These are phyloP conservation scores for Smittia aterrima DNA, from an alignment of 2,888 invertebrate species.

Conservation along the genomic window DNA sequence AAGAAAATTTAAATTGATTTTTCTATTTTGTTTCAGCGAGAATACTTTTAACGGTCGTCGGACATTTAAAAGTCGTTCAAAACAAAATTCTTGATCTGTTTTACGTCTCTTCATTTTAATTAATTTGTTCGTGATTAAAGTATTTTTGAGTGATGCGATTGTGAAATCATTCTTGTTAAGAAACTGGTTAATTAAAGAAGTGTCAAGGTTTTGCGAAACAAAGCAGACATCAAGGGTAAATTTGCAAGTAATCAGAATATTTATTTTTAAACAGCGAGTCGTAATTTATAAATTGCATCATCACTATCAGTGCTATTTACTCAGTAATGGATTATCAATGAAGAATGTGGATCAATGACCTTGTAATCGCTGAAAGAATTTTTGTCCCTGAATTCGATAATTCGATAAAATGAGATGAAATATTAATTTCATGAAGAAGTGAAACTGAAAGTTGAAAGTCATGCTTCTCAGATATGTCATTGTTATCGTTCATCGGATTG, in stretches of 20 bases:
- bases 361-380: neutral
- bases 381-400: neutral
- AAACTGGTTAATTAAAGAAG: too few relatives aligned
- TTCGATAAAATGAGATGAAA: neutral
- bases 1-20: neutral
- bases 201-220: too few relatives aligned
- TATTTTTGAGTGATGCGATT: too few relatives aligned
- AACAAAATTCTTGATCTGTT: neutral
- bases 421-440: neutral
- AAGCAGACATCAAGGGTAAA: too few relatives aligned
- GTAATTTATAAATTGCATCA: neutral
- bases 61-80: neutral
- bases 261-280: too few relatives aligned
- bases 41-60: neutral
- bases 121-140: too few relatives aligned
- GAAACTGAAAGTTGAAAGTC: neutral
- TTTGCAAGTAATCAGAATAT: too few relatives aligned
- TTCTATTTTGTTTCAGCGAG: neutral
- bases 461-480: neutral
- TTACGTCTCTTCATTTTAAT: too few relatives aligned
- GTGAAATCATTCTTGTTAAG: too few relatives aligned
- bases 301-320: neutral
- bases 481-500: neutral
- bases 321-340: neutral
- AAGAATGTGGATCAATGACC: neutral